Conservation (phyloP, 2,113 vertebrate species). For the Ascaphus truei region DNA sequence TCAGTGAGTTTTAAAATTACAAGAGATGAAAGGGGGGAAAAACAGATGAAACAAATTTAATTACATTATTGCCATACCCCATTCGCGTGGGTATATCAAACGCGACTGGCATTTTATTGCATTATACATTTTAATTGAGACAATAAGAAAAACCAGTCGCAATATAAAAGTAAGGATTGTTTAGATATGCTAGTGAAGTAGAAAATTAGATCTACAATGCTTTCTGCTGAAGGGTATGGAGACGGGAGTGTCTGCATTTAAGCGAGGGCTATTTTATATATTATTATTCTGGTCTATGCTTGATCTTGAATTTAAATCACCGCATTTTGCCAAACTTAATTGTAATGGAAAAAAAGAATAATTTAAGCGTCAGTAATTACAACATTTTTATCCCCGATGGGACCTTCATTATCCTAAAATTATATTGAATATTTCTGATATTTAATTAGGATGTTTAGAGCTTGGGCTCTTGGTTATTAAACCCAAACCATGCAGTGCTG, state of each 20-base stretch:
- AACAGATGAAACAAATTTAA: slow-evolving; percentile 49
- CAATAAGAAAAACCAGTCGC: slow-evolving; percentile 52
- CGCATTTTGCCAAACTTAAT: slow-evolving; percentile 4
- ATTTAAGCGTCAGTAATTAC: background rate
- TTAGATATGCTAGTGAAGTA: background rate
- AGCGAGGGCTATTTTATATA: background rate
- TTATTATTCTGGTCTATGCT: background rate
- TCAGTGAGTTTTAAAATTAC: slow-evolving; percentile 48
- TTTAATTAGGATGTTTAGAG: background rate
- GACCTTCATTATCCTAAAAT: slow-evolving; percentile 1
- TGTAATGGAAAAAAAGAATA: background rate
- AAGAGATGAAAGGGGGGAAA: slow-evolving; percentile 36
- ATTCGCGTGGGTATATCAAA: slow-evolving; percentile 50
- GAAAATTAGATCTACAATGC: background rate
- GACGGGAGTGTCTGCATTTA: background rate
- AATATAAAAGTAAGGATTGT: slow-evolving; percentile 15
- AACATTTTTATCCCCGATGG: background rate
- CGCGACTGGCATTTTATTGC: slow-evolving; percentile 45
- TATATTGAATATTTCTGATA: background rate
- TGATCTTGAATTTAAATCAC: background rate
- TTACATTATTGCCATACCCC: slow-evolving; percentile 53
- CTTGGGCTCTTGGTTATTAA: background rate
- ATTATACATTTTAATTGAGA: slow-evolving; percentile 55
- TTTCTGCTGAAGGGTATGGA: background rate
- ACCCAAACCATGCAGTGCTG: no score